Evolutionary conservation across 2,888 invertebrate species (phyloP), one percentile per base, ranked within the genome.

Genomic region (Drosophila pseudotalamancana): DNA sequence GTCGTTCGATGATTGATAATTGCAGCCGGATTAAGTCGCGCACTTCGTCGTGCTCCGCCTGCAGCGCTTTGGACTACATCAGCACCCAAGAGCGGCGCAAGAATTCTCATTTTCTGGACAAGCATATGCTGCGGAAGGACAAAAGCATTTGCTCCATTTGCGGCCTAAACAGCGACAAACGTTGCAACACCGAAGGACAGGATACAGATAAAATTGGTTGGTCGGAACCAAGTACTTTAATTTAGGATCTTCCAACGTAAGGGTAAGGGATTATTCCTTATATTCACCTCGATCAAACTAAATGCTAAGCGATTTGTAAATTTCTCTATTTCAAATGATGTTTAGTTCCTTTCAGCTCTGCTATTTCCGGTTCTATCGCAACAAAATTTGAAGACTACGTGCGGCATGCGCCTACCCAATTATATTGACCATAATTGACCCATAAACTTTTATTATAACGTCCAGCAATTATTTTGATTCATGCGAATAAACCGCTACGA

Each of bases 121-220:
- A 16, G 6, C 37, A 34, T 19, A 1, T 37, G 6, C 8, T 21
- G 25, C 14, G 23, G 12, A 32, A n/a, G 19, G 55, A 48, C 0
- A 39, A 19, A 19, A 46, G 68, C 21, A 1, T 37, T 21, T 72
- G 72, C 23, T 42, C 57, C 6, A 31, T 48, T 32, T 65, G 68
- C 29, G 51, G 51, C 3, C 16, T 51, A 6, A 29, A 16, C 29
- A 48, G 19, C 32, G 66, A 72, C 5, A 71, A 27, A 8, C 4
- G 8, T n/a, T 4, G 8, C 6, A 14, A 3, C 4, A 11, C 1
- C 4, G 72, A 68, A 1, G 64, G 6, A 1, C 14, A 23, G 27
- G 49, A 32, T 9, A 3, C 4, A 0, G 34, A 34, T 4, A 21
- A 8, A 8, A 4, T 11, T 11, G 25, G 9, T 19, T 46, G 32